Evolutionary conservation across 2,888 invertebrate species (phyloP), one percentile per base, ranked within the genome.

Genomic region (Flexamia atlantica): DNA sequence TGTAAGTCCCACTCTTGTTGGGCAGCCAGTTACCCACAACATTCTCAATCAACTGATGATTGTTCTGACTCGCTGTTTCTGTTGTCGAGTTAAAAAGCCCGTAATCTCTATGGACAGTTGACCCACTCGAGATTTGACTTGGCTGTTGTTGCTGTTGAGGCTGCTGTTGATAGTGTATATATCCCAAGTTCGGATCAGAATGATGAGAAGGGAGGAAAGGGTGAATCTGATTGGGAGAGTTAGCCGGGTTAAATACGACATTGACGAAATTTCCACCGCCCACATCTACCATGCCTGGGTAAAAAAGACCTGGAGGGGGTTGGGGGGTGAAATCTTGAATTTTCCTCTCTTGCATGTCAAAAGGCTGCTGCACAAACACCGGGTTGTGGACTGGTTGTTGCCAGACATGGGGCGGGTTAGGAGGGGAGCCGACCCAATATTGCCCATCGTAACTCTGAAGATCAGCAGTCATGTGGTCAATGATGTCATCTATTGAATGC

Each of bases 1-100:
- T 94, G 88, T 95, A 95, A 10, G 95, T 95, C 20, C 95, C 95
- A 82, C 92, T 93, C 42, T 93, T 93, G 89, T 94, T 95, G 5
- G 95, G 94, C 46, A 93, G 93, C 93, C 95, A 94, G 89, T 95
- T 95, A 12, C 94, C 94, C 81, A 95, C 92, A 64, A 95, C 91
- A 90, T 95, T 95, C 88, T 95, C 95, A 84, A 95, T 92, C 85
- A 95, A 91, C 87, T 93, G 92, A 89, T 72, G 89, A 85, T 36
- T 88, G 84, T 81, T 88, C 84, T n/a, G 88, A 57, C 53, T 70
- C 25, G 79, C 7, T n/a, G 76, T 25, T 42, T 83, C 72, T 32
- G 46, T 83, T n/a, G 32, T 28, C 9, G 79, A 32, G 82, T 85
- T 88, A 72, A 90, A 90, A 1, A 90, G 87, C 7, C 90, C 90